Evolutionary conservation across 2,888 invertebrate genomes (phyloP).

Genomic region (Heteromyza rotundicornis): DNA sequence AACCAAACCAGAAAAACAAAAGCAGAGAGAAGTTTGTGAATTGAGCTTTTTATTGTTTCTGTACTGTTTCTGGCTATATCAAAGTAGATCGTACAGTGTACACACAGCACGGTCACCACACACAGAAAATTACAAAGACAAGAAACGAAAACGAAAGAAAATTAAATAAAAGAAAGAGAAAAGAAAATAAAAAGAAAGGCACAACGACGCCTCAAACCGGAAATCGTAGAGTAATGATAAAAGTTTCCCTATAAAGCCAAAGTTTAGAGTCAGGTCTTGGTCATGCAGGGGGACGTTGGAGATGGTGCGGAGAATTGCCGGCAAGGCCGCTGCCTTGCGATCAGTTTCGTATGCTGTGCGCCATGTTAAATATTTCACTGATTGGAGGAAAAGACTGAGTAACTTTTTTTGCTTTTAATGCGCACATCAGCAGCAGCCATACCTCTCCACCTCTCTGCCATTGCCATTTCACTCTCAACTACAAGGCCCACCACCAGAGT

Average conservation of each 20-base stretch:
- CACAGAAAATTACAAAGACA: no score
- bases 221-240: no score
- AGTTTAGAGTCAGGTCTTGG: no score
- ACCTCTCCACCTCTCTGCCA: neutral
- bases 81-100: no score
- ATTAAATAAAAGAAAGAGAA: conserved; percentile 17
- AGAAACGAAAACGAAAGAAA: no score
- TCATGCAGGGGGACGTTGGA: no score
- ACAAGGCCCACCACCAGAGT: neutral
- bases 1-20: neutral
- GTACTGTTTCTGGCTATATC: conserved; percentile 1
- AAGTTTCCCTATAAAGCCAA: no score
- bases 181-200: neutral
- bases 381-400: conserved; percentile 20
- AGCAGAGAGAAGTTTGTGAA: conserved; percentile 15
- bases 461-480: neutral
- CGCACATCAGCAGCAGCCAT: conserved; percentile 2
- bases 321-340: neutral
- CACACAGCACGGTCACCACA: no score
- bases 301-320: no score
- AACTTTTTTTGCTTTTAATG: conserved; percentile 10
- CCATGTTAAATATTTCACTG: conserved; percentile 6
- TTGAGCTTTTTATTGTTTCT: neutral
- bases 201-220: neutral
- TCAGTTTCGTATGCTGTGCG: neutral